Evolutionary conservation across 1,140 invertebrate genomes (phyloP).

Genomic region (Psilanteris sp.): DNA sequence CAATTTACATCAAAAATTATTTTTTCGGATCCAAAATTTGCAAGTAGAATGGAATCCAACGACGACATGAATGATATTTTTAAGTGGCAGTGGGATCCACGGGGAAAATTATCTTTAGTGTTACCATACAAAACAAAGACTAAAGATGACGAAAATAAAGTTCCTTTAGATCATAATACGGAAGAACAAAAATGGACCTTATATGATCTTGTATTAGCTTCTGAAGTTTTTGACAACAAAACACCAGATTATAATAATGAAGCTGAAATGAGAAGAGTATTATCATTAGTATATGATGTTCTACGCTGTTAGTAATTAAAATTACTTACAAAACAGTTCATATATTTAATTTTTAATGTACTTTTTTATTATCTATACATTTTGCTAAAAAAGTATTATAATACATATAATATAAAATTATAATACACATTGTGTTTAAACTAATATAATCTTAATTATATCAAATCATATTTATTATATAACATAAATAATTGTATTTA

Average conservation of each 20-base stretch:
- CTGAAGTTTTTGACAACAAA: slow-evolving; percentile 59
- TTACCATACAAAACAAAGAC: slow-evolving; percentile 41
- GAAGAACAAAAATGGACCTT: slow-evolving; percentile 72
- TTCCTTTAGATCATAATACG: slow-evolving; percentile 20
- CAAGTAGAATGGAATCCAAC: slow-evolving; percentile 21
- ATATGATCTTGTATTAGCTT: slow-evolving; percentile 69
- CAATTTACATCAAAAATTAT: too few relatives aligned
- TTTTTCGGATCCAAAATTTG: slow-evolving; percentile 21
- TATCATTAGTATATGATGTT: slow-evolving; percentile 88
- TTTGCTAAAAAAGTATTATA: too few relatives aligned
- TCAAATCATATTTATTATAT: too few relatives aligned
- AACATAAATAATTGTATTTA: too few relatives aligned
- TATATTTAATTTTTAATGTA: too few relatives aligned
- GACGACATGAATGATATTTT: slow-evolving; percentile 27
- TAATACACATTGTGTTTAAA: too few relatives aligned
- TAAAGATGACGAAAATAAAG: slow-evolving; percentile 1
- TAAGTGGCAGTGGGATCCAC: slow-evolving; percentile 72
- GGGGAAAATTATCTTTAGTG: slow-evolving; percentile 14
- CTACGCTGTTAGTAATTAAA: slow-evolving; percentile 84
- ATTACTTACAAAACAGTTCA: too few relatives aligned
- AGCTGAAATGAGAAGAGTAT: slow-evolving; percentile 88
- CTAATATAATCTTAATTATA: too few relatives aligned
- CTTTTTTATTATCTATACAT: too few relatives aligned
- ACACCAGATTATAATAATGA: slow-evolving; percentile 80
- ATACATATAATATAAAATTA: too few relatives aligned